Percentiles rank a stretch among this genome's conserved stretches.
phyloP scores from a whole-genome alignment of 2,113 vertebrate genomes.

The Plecotus auritus region DNA sequence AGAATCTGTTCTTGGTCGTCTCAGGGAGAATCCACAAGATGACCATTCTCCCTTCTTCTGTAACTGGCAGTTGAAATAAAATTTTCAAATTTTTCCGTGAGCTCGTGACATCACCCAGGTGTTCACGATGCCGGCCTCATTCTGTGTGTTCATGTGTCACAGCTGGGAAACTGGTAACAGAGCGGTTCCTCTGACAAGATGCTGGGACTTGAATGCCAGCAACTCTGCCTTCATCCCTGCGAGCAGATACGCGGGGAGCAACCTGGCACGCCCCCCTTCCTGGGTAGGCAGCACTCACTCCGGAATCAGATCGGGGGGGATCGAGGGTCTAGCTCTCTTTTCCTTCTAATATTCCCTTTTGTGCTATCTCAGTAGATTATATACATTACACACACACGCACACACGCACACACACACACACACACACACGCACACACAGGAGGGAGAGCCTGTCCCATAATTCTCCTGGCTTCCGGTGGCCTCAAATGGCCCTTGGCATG shows the following conservation, averaged over 20 bases:
- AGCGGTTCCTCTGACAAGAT: background rate
- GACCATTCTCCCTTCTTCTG: background rate
- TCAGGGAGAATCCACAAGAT: background rate
- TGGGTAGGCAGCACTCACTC: too few relatives aligned
- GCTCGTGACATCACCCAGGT: background rate
- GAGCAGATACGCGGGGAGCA: too few relatives aligned
- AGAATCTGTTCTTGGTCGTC: background rate
- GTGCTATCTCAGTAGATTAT: too few relatives aligned
- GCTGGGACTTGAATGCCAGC: background rate
- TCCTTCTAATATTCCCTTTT: too few relatives aligned
- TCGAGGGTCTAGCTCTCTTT: too few relatives aligned
- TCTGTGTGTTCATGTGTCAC: background rate
- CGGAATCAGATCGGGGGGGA: too few relatives aligned
- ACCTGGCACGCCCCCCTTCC: too few relatives aligned
- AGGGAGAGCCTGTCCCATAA: background rate
- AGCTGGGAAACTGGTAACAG: background rate
- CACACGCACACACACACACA: too few relatives aligned
- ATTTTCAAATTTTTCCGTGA: background rate
- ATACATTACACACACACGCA: too few relatives aligned
- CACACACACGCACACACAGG: rapidly evolving
- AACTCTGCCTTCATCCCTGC: background rate
- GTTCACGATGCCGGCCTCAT: rapidly evolving
- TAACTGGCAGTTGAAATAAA: background rate
- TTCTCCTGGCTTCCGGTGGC: background rate
- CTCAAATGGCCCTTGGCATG: background rate